Evolutionary conservation across 2,113 vertebrate genomes (phyloP), one percentile per base, ranked within the genome.

Genomic region (Paradoxurus hermaphroditus): DNA sequence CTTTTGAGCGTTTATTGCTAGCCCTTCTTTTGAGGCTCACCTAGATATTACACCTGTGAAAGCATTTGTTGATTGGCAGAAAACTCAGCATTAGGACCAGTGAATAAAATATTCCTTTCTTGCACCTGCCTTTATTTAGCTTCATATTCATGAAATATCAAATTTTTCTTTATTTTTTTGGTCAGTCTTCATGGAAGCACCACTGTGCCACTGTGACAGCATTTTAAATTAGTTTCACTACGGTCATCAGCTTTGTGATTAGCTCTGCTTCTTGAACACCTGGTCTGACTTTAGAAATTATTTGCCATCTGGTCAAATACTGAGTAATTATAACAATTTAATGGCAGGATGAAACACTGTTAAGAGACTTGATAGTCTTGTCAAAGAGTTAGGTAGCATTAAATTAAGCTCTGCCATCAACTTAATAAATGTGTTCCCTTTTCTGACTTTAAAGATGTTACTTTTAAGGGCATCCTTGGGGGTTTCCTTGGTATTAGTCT

Each of bases 271-370:
- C 98, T 98, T 97, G 96, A 98, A 98, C 98, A 99, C 97, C 98
- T 99, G 98, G 98, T 98, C 97, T 85, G 96, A 98, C 98, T 98
- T 98, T 96, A 97, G 97, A 98, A 99, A 98, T 98, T 94, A 98
- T 97, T 98, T 98, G 86, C 98, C 99, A 99, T 98, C 99, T 99
- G 99, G 98, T 97, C 97, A 97, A 97, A 99, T 98, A 91, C 95
- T 72, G 90, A 93, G 94, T 98, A 98, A 99, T 99, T 99, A 98
- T 98, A 98, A 97, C 97, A 98, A 97, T 97, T 98, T 98, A 98
- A 98, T 98, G 98, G 94, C 87, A 95, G 96, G 91, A 96, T 97
- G 97, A 98, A 98, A 97, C 93, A 97, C 51, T 78, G 84, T 97
- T 98, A 97, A 97, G 94, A 98, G 95, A 95, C 78, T 91, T 96